phyloP scores from a whole-genome alignment of 2,888 invertebrate species.

The Danaus chrysippus region DNA sequence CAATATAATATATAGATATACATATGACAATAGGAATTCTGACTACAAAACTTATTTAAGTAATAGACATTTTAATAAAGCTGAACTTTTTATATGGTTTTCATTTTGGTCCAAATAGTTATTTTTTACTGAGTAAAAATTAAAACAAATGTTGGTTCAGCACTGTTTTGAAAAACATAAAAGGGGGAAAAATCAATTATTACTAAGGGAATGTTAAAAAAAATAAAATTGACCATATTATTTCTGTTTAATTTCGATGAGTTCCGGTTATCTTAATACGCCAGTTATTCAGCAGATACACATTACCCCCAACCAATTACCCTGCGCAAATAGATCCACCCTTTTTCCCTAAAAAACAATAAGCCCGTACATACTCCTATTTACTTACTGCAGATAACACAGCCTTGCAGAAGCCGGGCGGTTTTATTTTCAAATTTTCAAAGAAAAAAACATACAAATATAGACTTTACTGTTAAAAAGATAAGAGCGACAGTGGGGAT shows the following conservation, averaged over 20 bases:
- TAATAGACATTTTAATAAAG: too few species aligned
- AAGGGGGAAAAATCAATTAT: too few species aligned
- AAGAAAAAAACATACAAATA: slow-evolving; percentile 32
- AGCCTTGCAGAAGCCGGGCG: slow-evolving; percentile 50
- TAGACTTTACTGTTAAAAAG: slow-evolving; percentile 37
- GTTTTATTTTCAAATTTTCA: slow-evolving; percentile 32
- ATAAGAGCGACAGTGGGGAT: slow-evolving; percentile 33
- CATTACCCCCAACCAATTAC: slow-evolving; percentile 36
- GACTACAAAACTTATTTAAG: too few species aligned
- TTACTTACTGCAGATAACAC: slow-evolving; percentile 56
- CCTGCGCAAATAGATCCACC: slow-evolving; percentile 35
- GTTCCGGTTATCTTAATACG: slow-evolving; percentile 21
- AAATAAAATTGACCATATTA: too few species aligned
- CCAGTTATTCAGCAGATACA: slow-evolving; percentile 10
- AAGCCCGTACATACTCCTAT: slow-evolving; percentile 48
- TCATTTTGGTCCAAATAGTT: too few species aligned
- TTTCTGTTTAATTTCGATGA: background rate
- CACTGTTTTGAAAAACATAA: too few species aligned
- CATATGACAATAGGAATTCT: too few species aligned
- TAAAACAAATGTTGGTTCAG: too few species aligned
- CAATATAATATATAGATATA: too few species aligned
- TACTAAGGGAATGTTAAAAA: too few species aligned
- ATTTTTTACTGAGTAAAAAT: too few species aligned
- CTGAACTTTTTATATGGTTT: too few species aligned
- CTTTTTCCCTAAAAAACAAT: slow-evolving; percentile 37